Conservation (phyloP, 2,113 vertebrate genomes). For the Cairina moschata region DNA sequence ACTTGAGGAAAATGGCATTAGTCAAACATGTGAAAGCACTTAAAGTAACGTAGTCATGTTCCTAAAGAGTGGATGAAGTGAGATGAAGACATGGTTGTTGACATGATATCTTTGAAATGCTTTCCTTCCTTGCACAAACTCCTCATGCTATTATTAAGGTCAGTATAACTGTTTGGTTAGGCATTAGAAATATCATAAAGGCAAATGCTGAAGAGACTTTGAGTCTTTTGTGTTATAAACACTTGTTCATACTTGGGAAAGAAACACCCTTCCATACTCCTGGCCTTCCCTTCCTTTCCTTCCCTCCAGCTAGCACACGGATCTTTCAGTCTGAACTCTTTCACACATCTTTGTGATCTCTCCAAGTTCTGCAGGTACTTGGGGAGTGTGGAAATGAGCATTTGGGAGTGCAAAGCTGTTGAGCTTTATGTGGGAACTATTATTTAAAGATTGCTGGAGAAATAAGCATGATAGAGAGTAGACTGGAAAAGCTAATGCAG, state of each 20-base stretch:
- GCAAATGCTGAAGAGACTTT: background rate
- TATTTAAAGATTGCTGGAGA: background rate
- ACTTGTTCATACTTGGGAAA: background rate
- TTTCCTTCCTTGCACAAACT: background rate
- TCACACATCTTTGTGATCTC: background rate
- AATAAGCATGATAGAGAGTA: background rate
- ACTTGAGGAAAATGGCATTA: background rate
- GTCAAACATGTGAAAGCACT: background rate
- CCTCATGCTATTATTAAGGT: background rate
- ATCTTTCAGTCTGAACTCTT: background rate
- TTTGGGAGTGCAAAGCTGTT: background rate
- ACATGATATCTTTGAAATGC: background rate
- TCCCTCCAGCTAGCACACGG: background rate
- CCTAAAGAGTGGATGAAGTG: background rate
- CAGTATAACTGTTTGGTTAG: background rate
- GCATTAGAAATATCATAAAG: background rate
- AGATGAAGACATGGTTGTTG: background rate
- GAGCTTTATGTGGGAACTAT: background rate
- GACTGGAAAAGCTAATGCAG: background rate
- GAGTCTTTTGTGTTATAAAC: background rate
- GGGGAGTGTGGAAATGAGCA: background rate
- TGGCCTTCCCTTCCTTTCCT: background rate
- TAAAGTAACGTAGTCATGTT: background rate
- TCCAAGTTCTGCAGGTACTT: background rate
- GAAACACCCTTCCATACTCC: background rate